These are phyloP conservation scores for Eupithecia vulgata DNA, from an alignment of 2,888 invertebrate genomes.

Conservation along the genomic window DNA sequence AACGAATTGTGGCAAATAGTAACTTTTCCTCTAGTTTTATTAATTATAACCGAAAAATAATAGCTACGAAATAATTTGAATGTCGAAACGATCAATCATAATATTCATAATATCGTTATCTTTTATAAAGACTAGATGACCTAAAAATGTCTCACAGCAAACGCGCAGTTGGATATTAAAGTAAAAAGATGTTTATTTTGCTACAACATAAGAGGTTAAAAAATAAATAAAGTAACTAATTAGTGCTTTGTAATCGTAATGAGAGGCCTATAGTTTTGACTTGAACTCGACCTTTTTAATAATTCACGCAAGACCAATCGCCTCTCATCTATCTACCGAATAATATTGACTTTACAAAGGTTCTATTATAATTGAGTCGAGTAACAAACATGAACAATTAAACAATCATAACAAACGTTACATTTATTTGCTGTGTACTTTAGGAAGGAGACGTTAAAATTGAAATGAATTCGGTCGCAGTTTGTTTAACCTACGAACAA, in stretches of 20 bases:
- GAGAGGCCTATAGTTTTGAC: not conserved
- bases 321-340: conserved; percentile 11
- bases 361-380: conserved; percentile 13
- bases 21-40: no score
- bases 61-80: no score
- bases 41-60: no score
- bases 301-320: conserved; percentile 10
- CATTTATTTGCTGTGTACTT: conserved; percentile 18
- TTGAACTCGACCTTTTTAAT: not conserved
- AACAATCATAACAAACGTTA: conserved; percentile 24
- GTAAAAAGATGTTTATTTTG: not conserved
- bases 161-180: not conserved
- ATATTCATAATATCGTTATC: no score
- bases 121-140: no score
- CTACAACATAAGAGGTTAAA: no score
- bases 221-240: not conserved
- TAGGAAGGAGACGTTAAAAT: conserved; percentile 18
- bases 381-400: conserved; percentile 16
- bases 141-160: not conserved
- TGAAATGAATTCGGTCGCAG: conserved; percentile 20
- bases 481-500: conserved; percentile 15
- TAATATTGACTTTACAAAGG: conserved; percentile 27
- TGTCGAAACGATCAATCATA: no score
- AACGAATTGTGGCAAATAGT: no score
- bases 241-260: not conserved